Conservation (phyloP, 2,888 invertebrate genomes). For the Perizoma flavofasciatum region DNA sequence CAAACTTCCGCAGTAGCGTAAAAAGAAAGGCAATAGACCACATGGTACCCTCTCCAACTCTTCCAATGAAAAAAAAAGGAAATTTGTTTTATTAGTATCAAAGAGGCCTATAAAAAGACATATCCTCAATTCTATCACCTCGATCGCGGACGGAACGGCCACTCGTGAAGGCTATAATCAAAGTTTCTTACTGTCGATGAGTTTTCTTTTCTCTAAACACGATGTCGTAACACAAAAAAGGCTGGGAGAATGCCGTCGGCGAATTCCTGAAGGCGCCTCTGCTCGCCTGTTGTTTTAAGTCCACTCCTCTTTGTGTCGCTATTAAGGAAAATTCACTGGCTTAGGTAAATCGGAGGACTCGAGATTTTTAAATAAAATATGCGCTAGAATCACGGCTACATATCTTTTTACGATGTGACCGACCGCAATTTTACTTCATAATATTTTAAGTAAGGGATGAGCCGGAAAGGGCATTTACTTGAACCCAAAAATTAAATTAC, state of each 20-base stretch:
- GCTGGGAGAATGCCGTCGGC: conserved; percentile 78
- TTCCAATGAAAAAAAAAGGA: conserved; percentile 66
- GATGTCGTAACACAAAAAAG: conserved; percentile 81
- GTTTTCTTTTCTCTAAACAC: conserved; percentile 81
- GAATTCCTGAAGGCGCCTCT: conserved; percentile 62
- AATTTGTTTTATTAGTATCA: conserved; percentile 82
- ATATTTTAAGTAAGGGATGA: conserved; percentile 37
- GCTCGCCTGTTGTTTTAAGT: conserved; percentile 71
- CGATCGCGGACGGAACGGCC: conserved; percentile 73
- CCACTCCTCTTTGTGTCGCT: conserved; percentile 64
- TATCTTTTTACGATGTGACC: conserved; percentile 38
- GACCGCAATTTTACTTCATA: conserved; percentile 40
- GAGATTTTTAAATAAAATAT: conserved; percentile 45
- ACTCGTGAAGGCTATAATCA: conserved; percentile 81
- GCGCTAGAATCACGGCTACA: conserved; percentile 31
- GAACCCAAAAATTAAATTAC: conserved; percentile 37
- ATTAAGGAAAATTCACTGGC: conserved; percentile 65
- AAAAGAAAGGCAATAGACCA: conserved; percentile 66
- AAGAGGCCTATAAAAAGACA: conserved; percentile 79
- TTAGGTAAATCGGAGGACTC: conserved; percentile 56
- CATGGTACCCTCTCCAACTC: conserved; percentile 68
- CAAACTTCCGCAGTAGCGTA: conserved; percentile 64
- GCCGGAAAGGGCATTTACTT: conserved; percentile 20
- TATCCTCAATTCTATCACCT: conserved; percentile 77
- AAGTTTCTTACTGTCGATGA: conserved; percentile 79